Evolutionary conservation across 2,797 vertebrate species (phyloP).

Genomic region (Ficedula albicollis): DNA sequence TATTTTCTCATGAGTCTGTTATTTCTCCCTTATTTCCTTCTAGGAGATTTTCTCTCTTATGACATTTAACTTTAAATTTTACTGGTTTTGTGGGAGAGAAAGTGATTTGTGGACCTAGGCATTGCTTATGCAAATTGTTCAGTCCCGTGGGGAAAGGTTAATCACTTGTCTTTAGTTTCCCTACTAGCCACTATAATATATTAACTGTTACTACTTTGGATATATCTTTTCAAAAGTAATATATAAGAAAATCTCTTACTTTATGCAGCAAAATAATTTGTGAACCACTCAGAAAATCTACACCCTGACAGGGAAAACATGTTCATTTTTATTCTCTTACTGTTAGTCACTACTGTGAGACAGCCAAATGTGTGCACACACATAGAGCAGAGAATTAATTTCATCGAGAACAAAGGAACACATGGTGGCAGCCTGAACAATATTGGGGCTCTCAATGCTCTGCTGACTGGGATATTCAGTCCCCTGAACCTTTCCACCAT

Average conservation of each 20-base stretch:
- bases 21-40: background rate
- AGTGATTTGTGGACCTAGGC: background rate
- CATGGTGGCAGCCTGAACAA: slow-evolving; percentile 17
- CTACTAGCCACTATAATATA: background rate
- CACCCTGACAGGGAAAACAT: background rate
- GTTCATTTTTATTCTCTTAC: background rate
- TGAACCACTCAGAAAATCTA: background rate
- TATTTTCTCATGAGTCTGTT: background rate
- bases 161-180: slow-evolving; percentile 9
- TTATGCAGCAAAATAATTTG: background rate
- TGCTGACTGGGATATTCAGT: background rate
- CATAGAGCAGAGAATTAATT: slow-evolving; percentile 16
- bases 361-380: background rate
- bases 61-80: background rate
- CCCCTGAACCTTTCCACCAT: background rate
- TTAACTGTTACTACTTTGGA: background rate
- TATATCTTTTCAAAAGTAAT: background rate
- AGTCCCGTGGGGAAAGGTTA: background rate
- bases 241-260: background rate
- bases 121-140: slow-evolving; percentile 10
- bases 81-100: background rate
- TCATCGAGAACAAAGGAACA: slow-evolving; percentile 66
- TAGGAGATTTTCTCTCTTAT: background rate
- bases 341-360: background rate
- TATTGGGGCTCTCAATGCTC: background rate